Evolutionary conservation across 1,140 invertebrate species (phyloP).

Genomic region (Choristoneura fumiferana): DNA sequence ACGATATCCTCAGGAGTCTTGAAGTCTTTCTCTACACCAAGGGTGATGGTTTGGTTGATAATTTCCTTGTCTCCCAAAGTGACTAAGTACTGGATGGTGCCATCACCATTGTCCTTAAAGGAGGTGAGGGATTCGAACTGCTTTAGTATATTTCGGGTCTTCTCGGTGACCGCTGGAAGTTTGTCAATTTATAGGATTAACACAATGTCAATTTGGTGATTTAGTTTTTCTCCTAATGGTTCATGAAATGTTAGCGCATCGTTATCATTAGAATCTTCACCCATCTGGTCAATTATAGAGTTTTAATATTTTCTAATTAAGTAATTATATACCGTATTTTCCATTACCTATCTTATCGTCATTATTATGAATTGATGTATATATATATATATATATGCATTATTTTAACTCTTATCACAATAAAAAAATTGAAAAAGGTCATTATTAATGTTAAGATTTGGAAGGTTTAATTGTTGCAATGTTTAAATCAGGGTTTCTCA

Average conservation of each 20-base stretch:
- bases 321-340: not conserved
- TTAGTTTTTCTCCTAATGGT: no score
- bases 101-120: slow-evolving; percentile 12
- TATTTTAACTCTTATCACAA: no score
- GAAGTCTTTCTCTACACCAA: not conserved
- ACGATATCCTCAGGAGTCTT: slow-evolving; percentile 1
- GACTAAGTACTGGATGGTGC: not conserved
- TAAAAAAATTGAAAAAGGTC: no score
- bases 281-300: not conserved
- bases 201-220: not conserved
- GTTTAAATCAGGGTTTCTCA: no score
- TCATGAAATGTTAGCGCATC: no score
- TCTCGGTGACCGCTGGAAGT: slow-evolving; percentile 6
- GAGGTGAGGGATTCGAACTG: not conserved
- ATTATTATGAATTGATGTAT: no score
- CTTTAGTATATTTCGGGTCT: not conserved
- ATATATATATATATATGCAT: no score
- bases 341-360: no score
- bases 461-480: no score
- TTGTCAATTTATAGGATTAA: not conserved
- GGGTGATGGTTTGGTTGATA: not conserved
- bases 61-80: not conserved
- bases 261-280: no score
- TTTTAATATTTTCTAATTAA: not conserved
- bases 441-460: no score